Evolutionary conservation across 2,888 invertebrate species (phyloP), one percentile per base, ranked within the genome.

Genomic region (Arenicola marina): DNA sequence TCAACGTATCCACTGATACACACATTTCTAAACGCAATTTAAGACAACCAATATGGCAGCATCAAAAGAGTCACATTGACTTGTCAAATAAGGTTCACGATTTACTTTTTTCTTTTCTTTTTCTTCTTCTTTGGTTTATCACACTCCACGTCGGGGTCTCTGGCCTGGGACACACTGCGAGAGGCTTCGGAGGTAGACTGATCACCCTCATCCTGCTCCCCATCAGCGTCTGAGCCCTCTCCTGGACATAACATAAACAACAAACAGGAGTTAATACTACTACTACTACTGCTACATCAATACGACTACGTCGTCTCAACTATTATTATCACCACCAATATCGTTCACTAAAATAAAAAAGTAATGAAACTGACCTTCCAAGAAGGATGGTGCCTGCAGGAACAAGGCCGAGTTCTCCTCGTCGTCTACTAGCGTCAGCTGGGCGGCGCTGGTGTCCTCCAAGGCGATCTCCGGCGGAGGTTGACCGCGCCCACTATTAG

Each of bases 111-210:
- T 24, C 34, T 31, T 34, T 32, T 55, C 26, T 32, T 33, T 34
- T 34, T 55, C 33, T 32, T 55, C 33, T 55, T 55, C 34, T 55
- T 55, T 26, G 21, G 21, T 34, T 55, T 55, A 33, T 55, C 51
- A 51, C n/a, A 26, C n/a, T 51, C 51, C 7, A 21, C 26, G 3
- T 51, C 31, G 51, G 21, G 51, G 38, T 38, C 38, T 38, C 11
- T 38, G 38, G 38, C 18, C 11, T 11, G 38, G 38, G 38, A 15
- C n/a, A n/a, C n/a, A n/a, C n/a, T n/a, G 11, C 18, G 11, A 18
- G 38, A 38, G 38, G 38, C 11, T 11, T 38, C 38, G 18, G 38
- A 11, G 38, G 38, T 11, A 18, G 38, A 15, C 38, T 38, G 38
- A n/a, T n/a, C n/a, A n/a, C n/a, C n/a, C n/a, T n/a, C n/a, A n/a